Conservation (phyloP, 2,888 invertebrate genomes). For the Phengaris alcon region DNA sequence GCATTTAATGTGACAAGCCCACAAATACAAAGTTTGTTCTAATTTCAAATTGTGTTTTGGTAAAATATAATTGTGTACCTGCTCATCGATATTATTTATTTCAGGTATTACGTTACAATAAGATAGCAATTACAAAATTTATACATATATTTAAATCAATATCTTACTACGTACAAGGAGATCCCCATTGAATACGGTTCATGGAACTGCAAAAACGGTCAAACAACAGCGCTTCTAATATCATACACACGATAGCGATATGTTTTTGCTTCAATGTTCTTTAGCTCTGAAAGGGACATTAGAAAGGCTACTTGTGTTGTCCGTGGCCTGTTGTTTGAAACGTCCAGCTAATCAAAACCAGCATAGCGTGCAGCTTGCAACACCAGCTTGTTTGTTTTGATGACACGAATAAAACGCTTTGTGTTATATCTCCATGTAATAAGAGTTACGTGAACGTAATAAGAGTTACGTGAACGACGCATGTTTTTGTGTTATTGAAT, state of each 20-base stretch:
- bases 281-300: slow-evolving; percentile 1
- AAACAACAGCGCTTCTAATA: neutral
- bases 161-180: neutral
- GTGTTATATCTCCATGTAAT: slow-evolving; percentile 4
- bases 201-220: neutral
- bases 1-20: too few relatives aligned
- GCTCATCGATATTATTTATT: too few relatives aligned
- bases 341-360: slow-evolving; percentile 17
- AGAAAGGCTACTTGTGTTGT: neutral
- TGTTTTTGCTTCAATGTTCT: neutral
- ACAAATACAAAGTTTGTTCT: too few relatives aligned
- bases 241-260: slow-evolving; percentile 1
- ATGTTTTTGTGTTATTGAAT: slow-evolving; percentile 1
- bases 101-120: too few relatives aligned
- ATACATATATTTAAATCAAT: neutral
- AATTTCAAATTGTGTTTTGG: too few relatives aligned
- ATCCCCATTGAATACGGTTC: neutral
- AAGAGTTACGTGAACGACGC: neutral
- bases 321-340: neutral
- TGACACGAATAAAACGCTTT: neutral
- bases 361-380: neutral
- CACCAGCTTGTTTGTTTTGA: slow-evolving; percentile 14
- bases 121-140: neutral
- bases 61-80: too few relatives aligned
- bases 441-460: neutral